A percentile compares a stretch with the other conserved stretches of the same genome.
Evolutionary conservation across 1,140 invertebrate genomes (phyloP).

Genomic region (Harpegnathos saltator): DNA sequence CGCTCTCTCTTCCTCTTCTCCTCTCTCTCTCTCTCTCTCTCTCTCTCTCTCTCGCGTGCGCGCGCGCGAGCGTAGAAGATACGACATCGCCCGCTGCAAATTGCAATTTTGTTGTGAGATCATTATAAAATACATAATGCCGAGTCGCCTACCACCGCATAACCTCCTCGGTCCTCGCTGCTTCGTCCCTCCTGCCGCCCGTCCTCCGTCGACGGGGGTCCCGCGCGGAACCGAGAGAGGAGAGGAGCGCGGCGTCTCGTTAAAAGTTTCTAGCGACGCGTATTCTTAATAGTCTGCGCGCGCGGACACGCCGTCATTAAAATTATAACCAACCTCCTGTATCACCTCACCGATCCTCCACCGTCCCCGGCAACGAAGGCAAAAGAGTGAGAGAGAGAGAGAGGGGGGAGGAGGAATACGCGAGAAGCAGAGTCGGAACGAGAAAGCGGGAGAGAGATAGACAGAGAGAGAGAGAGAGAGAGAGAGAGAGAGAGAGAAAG

Average conservation of each 20-base stretch:
- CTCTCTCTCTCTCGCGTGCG: not conserved
- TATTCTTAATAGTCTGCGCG: slow-evolving; percentile 86
- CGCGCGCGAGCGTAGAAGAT: slow-evolving; percentile 57
- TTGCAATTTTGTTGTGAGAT: slow-evolving; percentile 85
- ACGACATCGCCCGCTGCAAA: slow-evolving; percentile 81
- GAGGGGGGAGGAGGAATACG: no score
- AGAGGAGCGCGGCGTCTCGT: slow-evolving; percentile 81
- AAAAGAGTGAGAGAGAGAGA: slow-evolving; percentile 28
- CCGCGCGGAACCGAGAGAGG: slow-evolving; percentile 40
- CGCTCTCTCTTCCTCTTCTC: slow-evolving; percentile 5
- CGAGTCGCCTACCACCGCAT: slow-evolving; percentile 71
- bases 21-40: no score
- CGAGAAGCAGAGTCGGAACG: slow-evolving; percentile 21
- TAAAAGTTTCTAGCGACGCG: slow-evolving; percentile 87
- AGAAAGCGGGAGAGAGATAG: not conserved
- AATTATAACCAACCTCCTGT: slow-evolving; percentile 85
- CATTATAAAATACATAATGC: slow-evolving; percentile 86
- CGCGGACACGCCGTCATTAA: slow-evolving; percentile 86
- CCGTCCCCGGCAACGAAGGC: slow-evolving; percentile 25
- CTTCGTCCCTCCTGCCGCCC: slow-evolving; percentile 65
- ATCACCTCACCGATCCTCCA: slow-evolving; percentile 69
- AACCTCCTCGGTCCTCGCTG: slow-evolving; percentile 35
- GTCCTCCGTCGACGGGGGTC: slow-evolving; percentile 1
- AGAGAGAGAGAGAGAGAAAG: not conserved
- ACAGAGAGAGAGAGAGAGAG: no score